Percentiles rank a stretch among this genome's conserved stretches.
These are phyloP conservation scores for Pangasianodon hypophthalmus DNA, from an alignment of 2,113 vertebrate genomes.

Conservation along the genomic window DNA sequence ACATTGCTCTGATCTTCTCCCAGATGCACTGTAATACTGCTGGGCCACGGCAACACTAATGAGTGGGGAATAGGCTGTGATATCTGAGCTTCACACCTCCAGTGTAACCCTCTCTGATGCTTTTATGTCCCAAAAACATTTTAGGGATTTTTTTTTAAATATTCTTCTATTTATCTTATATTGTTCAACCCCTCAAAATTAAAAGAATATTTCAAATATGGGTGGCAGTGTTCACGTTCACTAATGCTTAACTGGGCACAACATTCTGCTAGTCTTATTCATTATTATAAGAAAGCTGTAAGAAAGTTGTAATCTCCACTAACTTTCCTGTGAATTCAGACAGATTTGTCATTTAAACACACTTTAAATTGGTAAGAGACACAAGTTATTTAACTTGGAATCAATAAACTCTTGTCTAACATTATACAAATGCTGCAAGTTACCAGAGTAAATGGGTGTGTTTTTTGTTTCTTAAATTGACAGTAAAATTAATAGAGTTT, in stretches of 20 bases:
- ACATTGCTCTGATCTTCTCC: constrained; percentile 46
- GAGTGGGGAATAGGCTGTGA: constrained; percentile 32
- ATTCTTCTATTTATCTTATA: neutral
- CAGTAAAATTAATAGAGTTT: too few relatives aligned
- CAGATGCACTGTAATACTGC: constrained; percentile 43
- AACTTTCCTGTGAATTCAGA: neutral
- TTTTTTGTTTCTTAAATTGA: neutral
- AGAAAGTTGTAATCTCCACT: neutral
- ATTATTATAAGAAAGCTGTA: neutral
- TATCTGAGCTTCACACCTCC: constrained; percentile 7
- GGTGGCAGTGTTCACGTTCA: neutral
- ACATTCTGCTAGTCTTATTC: neutral
- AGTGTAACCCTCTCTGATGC: constrained; percentile 1
- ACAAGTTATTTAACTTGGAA: neutral
- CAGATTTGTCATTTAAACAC: neutral
- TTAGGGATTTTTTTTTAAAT: neutral
- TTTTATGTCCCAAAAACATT: constrained; percentile 25
- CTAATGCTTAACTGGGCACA: neutral
- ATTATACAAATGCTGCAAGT: neutral
- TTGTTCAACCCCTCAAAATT: neutral
- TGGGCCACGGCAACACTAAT: constrained; percentile 41
- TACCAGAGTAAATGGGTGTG: neutral
- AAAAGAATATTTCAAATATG: neutral
- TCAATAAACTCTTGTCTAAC: neutral
- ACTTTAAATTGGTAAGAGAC: neutral